phyloP scores from a whole-genome alignment of 2,113 vertebrate species.

The Connochaetes taurinus region DNA sequence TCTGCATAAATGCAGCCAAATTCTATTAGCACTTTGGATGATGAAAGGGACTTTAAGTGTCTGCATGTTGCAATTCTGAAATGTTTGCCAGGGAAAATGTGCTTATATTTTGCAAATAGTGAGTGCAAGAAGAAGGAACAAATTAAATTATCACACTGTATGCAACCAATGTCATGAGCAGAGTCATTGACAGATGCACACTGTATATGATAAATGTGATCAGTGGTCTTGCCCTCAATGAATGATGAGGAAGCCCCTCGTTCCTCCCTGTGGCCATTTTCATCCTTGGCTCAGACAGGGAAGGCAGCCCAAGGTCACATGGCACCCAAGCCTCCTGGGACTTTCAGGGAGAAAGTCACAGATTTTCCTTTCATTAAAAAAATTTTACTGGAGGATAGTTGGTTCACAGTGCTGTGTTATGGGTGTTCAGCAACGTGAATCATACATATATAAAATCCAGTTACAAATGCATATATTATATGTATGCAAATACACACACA shows the following conservation, averaged over 20 bases:
- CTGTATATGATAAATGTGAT: background rate
- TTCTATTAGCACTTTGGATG: constrained; percentile 31
- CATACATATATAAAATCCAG: background rate
- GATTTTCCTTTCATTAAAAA: background rate
- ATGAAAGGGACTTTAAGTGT: constrained; percentile 6
- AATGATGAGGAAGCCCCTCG: background rate
- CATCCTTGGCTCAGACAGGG: background rate
- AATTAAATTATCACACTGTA: background rate
- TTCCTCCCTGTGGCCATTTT: background rate
- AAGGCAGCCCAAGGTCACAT: background rate
- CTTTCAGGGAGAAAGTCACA: background rate
- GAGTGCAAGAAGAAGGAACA: background rate
- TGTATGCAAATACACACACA: background rate
- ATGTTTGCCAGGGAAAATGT: background rate
- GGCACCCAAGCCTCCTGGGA: background rate
- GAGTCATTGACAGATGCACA: background rate
- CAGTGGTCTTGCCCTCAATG: background rate
- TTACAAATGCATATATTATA: background rate
- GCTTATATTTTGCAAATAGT: constrained; percentile 29
- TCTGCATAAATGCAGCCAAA: background rate
- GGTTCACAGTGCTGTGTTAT: background rate
- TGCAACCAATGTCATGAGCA: background rate
- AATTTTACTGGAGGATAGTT: background rate
- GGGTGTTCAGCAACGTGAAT: background rate
- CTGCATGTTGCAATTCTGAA: background rate